These are phyloP conservation scores for Amphiprion percula DNA, from an alignment of 2,113 vertebrate species.

Conservation along the genomic window DNA sequence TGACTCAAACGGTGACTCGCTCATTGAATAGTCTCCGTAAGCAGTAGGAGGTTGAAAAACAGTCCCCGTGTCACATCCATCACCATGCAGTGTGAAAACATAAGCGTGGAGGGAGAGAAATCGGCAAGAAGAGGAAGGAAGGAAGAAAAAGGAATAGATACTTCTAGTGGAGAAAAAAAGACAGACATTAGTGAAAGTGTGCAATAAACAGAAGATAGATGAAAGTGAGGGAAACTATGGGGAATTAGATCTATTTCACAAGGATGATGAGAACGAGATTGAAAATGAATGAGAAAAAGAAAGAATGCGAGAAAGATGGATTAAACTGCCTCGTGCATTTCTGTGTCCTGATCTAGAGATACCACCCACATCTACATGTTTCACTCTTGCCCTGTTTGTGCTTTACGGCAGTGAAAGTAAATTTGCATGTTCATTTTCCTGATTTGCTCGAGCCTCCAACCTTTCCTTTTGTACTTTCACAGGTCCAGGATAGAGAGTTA, in stretches of 20 bases:
- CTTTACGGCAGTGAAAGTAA: not conserved
- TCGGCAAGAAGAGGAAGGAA: not conserved
- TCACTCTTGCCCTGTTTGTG: conserved; percentile 5
- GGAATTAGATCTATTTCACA: conserved; percentile 11
- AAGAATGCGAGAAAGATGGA: conserved; percentile 7
- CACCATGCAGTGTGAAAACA: conserved; percentile 40
- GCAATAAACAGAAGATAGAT: not conserved
- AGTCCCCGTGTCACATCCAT: conserved; percentile 63
- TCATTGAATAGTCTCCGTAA: conserved; percentile 67
- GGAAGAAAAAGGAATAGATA: conserved; percentile 32
- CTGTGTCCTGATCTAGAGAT: conserved; percentile 19
- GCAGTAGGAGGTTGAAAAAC: conserved; percentile 57
- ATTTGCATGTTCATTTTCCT: conserved; percentile 63
- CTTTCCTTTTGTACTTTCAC: conserved; percentile 18
- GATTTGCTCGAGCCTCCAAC: conserved; percentile 12
- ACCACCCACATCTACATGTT: conserved; percentile 17
- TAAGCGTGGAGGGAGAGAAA: not conserved
- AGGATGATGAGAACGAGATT: conserved; percentile 9
- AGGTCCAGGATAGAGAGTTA: conserved; percentile 12
- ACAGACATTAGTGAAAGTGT: not conserved
- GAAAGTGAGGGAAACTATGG: not conserved
- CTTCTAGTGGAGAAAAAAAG: conserved; percentile 14
- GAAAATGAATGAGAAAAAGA: conserved; percentile 25
- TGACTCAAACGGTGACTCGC: conserved; percentile 61
- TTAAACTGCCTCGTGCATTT: conserved; percentile 36